These are phyloP conservation scores for Hippasteria phrygiana DNA, from an alignment of 53 echinoderm and acorn worm species.

Conservation along the genomic window DNA sequence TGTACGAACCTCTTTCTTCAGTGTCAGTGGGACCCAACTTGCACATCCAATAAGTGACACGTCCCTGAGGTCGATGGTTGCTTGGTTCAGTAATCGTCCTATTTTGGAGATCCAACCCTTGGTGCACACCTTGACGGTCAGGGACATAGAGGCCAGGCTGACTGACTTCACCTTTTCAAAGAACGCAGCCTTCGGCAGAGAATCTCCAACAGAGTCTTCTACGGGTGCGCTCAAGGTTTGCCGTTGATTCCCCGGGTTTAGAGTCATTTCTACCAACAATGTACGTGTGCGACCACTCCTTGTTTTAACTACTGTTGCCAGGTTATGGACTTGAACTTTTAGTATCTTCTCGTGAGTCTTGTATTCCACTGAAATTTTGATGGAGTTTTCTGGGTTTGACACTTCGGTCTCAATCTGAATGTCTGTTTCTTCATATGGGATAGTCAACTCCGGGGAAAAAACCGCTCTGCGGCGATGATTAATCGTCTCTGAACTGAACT, in stretches of 20 bases:
- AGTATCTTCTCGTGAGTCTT: not conserved
- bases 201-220: not conserved
- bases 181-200: not conserved
- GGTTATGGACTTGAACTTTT: not conserved
- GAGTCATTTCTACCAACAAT: slow-evolving; percentile 1
- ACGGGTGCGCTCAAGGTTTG: not conserved
- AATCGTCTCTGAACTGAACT: not conserved
- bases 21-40: not conserved
- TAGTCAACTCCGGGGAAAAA: not conserved
- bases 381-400: not conserved
- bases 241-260: not conserved
- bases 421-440: not conserved
- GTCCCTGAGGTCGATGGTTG: not conserved
- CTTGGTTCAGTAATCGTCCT: slow-evolving; percentile 7
- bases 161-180: not conserved
- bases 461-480: not conserved
- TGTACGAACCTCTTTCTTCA: not conserved
- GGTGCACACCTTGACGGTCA: slow-evolving; percentile 7
- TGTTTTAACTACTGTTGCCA: not conserved
- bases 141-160: slow-evolving; percentile 20
- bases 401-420: not conserved
- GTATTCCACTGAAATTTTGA: slow-evolving; percentile 9
- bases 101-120: not conserved
- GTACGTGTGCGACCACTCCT: not conserved
- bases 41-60: slow-evolving; percentile 21